Base-by-base conservation (phyloP, 2,888 invertebrate species). In the Xiphydria camelus region DNA sequence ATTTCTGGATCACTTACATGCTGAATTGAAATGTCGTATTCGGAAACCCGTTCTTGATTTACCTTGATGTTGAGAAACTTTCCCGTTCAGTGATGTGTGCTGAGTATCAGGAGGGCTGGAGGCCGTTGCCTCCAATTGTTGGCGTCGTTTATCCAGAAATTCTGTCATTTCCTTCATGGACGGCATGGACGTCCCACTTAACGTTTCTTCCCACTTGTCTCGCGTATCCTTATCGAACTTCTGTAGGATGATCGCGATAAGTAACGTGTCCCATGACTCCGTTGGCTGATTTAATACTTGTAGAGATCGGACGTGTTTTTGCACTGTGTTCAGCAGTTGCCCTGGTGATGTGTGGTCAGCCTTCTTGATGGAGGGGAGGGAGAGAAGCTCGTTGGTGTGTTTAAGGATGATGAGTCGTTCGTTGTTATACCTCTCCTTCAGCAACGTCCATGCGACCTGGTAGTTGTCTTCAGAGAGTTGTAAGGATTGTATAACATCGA, bases 381-480 rank as follows among this genome's bases (percentile, higher is more conserved):
- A 23, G n/a, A 23, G 23, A 23, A 23, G 6, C n/a, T 23, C 23
- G 23, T 23, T 23, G 6, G n/a, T n/a, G 23, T 23, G 23, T 23
- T 23, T 23, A 6, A 23, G 23, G 6, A 23, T 23, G n/a, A 23
- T 23, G 6, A 23, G 23, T n/a, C 23, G 23, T 7, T 23, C 23
- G 23, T 23, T 23, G n/a, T 23, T 23, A n/a, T n/a, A n/a, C n/a
- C n/a, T n/a, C n/a, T n/a, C n/a, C n/a, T n/a, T n/a, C n/a, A n/a
- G n/a, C n/a, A 35, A 18, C 17, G 20, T 20, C 46, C 45, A 50
- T 1, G 50, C 46, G 4, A 14, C 9, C 10, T 38, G 15, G 35
- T 50, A 49, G 25, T 49, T 46, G 2, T 32, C 22, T 1, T 35
- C 38, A 12, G 37, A 15, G 9, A 45, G 34, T 12, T 45, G 45